These are phyloP conservation scores for Zaprionus lachaisei DNA, from an alignment of 1,140 invertebrate species.

Conservation along the genomic window DNA sequence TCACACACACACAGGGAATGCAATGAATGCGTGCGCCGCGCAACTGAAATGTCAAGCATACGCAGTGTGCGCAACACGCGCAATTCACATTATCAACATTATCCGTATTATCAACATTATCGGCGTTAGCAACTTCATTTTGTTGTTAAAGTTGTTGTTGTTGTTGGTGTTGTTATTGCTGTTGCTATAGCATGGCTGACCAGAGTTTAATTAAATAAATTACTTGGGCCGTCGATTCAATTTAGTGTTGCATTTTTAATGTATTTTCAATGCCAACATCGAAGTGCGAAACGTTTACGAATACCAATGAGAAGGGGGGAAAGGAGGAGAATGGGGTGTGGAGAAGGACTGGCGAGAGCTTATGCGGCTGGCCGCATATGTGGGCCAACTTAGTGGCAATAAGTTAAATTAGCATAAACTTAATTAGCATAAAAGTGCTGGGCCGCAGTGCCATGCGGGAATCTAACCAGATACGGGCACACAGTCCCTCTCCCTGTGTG, in stretches of 20 bases:
- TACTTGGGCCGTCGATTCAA: slow-evolving; percentile 38
- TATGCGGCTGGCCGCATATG: slow-evolving; percentile 78
- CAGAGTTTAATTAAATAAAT: slow-evolving; percentile 68
- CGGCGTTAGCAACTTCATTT: slow-evolving; percentile 41
- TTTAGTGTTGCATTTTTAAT: slow-evolving; percentile 46
- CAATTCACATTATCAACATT: slow-evolving; percentile 18
- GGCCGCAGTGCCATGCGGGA: slow-evolving; percentile 68
- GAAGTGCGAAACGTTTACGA: slow-evolving; percentile 12
- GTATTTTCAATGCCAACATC: slow-evolving; percentile 38
- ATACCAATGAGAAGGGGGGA: slow-evolving; percentile 6
- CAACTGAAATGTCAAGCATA: slow-evolving; percentile 49
- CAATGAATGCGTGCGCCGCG: not conserved
- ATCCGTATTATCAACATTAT: slow-evolving; percentile 39
- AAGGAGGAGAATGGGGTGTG: slow-evolving; percentile 8
- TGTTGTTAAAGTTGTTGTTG: slow-evolving; percentile 6
- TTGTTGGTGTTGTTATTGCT: slow-evolving; percentile 22
- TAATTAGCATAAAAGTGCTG: slow-evolving; percentile 81
- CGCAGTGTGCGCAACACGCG: slow-evolving; percentile 40
- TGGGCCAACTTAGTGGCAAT: slow-evolving; percentile 81
- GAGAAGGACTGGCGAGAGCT: slow-evolving; percentile 27
- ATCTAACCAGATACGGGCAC: slow-evolving; percentile 42
- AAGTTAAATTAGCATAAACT: slow-evolving; percentile 83
- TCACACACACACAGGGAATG: not conserved
- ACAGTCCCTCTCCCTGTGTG: not conserved
- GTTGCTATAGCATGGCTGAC: slow-evolving; percentile 8